These are phyloP conservation scores for Tetragnatha montana DNA, from an alignment of 2,888 invertebrate species.

Conservation along the genomic window DNA sequence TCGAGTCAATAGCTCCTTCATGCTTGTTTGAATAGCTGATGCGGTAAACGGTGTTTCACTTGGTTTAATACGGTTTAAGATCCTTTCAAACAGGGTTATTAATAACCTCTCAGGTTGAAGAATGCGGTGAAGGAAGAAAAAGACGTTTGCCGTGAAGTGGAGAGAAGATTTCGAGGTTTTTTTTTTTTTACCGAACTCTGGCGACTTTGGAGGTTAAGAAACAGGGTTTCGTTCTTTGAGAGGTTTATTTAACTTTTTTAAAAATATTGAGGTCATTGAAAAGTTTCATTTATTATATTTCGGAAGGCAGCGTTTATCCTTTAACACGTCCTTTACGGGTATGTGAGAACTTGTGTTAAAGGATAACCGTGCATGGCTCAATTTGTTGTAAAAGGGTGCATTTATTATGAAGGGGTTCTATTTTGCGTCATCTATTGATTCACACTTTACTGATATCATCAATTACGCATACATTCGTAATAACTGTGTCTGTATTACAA, in stretches of 20 bases:
- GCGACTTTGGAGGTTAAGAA: not conserved
- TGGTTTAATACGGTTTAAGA: not conserved
- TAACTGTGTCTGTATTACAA: too few relatives aligned
- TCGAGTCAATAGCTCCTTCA: conserved; percentile 9
- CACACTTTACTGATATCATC: too few relatives aligned
- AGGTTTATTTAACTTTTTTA: not conserved
- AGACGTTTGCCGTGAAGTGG: not conserved
- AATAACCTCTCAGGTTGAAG: conserved; percentile 15
- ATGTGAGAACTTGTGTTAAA: not conserved
- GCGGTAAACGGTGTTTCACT: conserved; percentile 10
- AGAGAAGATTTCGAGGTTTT: not conserved
- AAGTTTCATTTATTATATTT: conserved; percentile 16
- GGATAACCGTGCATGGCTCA: not conserved
- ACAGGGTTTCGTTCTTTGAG: not conserved
- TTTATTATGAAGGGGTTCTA: not conserved
- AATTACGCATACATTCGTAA: too few relatives aligned
- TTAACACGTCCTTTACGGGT: too few relatives aligned
- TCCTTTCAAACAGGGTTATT: conserved; percentile 22
- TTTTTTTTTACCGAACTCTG: not conserved
- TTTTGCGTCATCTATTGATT: too few relatives aligned
- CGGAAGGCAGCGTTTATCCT: not conserved
- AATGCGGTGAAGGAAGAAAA: conserved; percentile 3
- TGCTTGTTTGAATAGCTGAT: conserved; percentile 23
- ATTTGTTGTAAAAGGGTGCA: not conserved
- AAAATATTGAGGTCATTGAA: conserved; percentile 9